Percentiles rank a stretch among this genome's conserved stretches.
phyloP scores from a whole-genome alignment of 1,140 invertebrate species.

The Ceratosolen fusciceps region DNA sequence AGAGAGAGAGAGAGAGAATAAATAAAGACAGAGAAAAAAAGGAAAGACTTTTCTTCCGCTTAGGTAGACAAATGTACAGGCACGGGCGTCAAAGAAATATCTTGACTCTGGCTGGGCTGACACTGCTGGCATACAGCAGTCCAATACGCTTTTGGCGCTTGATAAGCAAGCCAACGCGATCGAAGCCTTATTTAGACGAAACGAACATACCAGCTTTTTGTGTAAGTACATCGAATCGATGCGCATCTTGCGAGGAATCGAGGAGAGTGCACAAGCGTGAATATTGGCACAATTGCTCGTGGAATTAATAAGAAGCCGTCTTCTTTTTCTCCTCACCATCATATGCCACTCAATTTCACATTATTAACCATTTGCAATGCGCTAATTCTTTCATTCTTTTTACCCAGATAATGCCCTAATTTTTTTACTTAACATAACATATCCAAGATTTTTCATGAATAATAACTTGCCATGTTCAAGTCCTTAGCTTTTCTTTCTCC shows the following conservation, averaged over 20 bases:
- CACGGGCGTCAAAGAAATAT: slow-evolving; percentile 25
- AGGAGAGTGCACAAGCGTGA: not conserved
- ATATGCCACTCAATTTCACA: no score
- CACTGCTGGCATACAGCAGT: not conserved
- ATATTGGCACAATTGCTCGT: slow-evolving; percentile 18
- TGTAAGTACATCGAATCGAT: slow-evolving; percentile 21
- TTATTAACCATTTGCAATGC: not conserved
- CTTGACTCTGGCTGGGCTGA: not conserved
- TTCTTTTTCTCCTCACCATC: not conserved
- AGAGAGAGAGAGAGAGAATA: not conserved
- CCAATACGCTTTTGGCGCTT: slow-evolving; percentile 10
- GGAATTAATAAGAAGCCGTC: slow-evolving; percentile 1
- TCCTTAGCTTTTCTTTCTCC: no score
- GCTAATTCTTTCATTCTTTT: not conserved
- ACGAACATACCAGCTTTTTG: slow-evolving; percentile 21
- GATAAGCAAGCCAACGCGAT: slow-evolving; percentile 14
- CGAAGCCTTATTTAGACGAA: slow-evolving; percentile 32
- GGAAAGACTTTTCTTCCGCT: slow-evolving; percentile 1
- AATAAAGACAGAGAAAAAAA: no score
- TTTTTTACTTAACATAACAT: no score
- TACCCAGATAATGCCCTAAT: not conserved
- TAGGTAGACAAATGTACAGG: not conserved
- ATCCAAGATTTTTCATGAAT: no score
- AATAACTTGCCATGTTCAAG: no score
- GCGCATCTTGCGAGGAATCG: not conserved